Percentiles rank a stretch among this genome's conserved stretches.
Evolutionary conservation across 37 sponge, comb jelly and placozoan species (phyloP).

Genomic region (Oopsacas minuta): DNA sequence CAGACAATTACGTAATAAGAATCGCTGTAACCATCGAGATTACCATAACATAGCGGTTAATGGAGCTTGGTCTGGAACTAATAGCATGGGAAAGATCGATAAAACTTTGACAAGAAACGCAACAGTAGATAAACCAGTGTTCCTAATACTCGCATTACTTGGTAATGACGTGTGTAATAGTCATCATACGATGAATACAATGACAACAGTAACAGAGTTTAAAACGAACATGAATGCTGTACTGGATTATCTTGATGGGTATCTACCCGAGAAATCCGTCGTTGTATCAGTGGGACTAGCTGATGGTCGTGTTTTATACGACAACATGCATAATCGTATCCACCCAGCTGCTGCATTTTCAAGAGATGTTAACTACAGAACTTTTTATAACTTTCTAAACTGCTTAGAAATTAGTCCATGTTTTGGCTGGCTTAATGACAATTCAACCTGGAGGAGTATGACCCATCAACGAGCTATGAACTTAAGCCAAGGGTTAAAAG

Average conservation of each 20-base stretch:
- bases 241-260: conserved; percentile 49
- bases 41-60: conserved; percentile 86
- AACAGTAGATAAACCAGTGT: conserved; percentile 42
- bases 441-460: conserved; percentile 64
- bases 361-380: conserved; percentile 63
- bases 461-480: conserved; percentile 62
- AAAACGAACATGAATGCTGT: conserved; percentile 34
- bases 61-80: conserved; percentile 54
- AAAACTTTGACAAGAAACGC: conserved; percentile 38
- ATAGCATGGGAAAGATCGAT: conserved; percentile 36
- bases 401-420: conserved; percentile 78
- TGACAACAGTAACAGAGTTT: conserved; percentile 85
- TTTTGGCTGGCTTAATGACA: conserved; percentile 83
- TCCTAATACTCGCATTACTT: conserved; percentile 46
- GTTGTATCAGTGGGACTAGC: conserved; percentile 54
- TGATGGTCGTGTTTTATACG: conserved; percentile 69
- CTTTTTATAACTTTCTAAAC: conserved; percentile 76
- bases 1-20: conserved; percentile 28
- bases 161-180: conserved; percentile 86
- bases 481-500: conserved; percentile 43
- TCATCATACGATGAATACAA: conserved; percentile 49
- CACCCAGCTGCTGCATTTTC: conserved; percentile 61
- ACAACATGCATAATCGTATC: conserved; percentile 48
- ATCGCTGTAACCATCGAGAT: conserved; percentile 82
- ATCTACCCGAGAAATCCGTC: conserved; percentile 45